Base-by-base conservation (phyloP, 2,888 invertebrate species). In the Callimorpha dominula region DNA sequence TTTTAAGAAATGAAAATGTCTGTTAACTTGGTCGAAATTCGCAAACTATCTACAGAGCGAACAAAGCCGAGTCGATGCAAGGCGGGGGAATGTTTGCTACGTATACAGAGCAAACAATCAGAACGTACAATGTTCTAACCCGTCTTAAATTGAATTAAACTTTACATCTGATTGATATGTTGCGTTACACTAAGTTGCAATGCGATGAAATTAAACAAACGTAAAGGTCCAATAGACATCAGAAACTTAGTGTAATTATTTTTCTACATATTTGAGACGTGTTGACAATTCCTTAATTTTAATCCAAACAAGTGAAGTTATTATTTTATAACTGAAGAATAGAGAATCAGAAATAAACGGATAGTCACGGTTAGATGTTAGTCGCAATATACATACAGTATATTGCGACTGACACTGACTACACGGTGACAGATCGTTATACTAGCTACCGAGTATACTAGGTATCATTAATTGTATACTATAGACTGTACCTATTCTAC, bases 141-240 rank as follows among this genome's bases (percentile, higher is more conserved):
- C 66, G 75, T 75, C 80, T 77, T 80, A 66, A 75, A 80, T 76
- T 80, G 81, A 81, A 81, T 83, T 81, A 80, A 80, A 83, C 78
- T 81, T 80, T 73, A 82, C 72, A 75, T 74, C 62, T 64, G 65
- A 66, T 66, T 62, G 57, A 46, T 65, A 65, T 40, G 31, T 49
- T 12, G 14, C 46, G n/a, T 54, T 46, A 46, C 49, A 31, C 20
- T 68, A 46, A 60, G 15, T 57, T 68, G 46, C 17, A 5, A 14
- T 43, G n/a, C 3, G 9, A 12, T 43, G 20, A 20, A 54, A 4
- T 20, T n/a, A 8, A 57, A 57, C 11, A 12, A 20, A 57, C 20
- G 9, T 57, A 31, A 11, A 11, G 20, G 1, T 1, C 8, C 11
- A 0, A 57, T 20, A 20, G 20, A 57, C 57, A 20, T 57, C 1